Evolutionary conservation across 2,797 vertebrate species (phyloP), one percentile per base, ranked within the genome.

Genomic region (Silurus lanzhouensis): DNA sequence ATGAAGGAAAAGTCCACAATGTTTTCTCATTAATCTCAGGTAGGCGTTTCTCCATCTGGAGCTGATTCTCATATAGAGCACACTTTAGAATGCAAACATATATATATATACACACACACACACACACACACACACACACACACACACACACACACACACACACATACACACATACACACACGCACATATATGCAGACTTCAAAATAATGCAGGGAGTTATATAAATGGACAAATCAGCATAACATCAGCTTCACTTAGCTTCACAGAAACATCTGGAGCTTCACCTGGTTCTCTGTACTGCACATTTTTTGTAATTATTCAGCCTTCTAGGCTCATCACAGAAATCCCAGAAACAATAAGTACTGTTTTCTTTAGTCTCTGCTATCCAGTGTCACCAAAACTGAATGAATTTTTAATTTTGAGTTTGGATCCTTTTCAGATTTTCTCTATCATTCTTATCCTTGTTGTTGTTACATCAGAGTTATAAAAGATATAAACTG

Each of bases 341-440:
- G 76, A 31, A 44, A n/a, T 31, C 17, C 48, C 48, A 52, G 48
- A 52, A 52, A 55, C 72, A 57, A 52, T 38, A 2, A 52, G 17
- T 70, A 70, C 31, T 70, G 70, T 55, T 75, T 57, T n/a, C n/a
- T 75, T 25, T 78, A 38, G 38, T 58, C 19, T 52, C 75, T 60
- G 13, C 17, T 78, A 13, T 78, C 5, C 2, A 1, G 27, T 60
- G 4, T 58, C 55, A 20, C 8, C 9, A 38, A 38, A 77, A 27
- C 48, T 20, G 68, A 1, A 71, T 22, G 44, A 12, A 22, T 22
- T 48, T 70, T 72, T 22, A 9, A 52, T 55, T 55, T 55, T 55
- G 22, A 38, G 9, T 60, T 57, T 60, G 55, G 27, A 60, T 58
- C 75, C 55, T 77, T 38, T 77, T 77, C 27, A 31, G 17, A 8